Percentiles rank a stretch among this genome's conserved stretches.
phyloP scores from a whole-genome alignment of 2,113 vertebrate species.

The Phyllostomus discolor region DNA sequence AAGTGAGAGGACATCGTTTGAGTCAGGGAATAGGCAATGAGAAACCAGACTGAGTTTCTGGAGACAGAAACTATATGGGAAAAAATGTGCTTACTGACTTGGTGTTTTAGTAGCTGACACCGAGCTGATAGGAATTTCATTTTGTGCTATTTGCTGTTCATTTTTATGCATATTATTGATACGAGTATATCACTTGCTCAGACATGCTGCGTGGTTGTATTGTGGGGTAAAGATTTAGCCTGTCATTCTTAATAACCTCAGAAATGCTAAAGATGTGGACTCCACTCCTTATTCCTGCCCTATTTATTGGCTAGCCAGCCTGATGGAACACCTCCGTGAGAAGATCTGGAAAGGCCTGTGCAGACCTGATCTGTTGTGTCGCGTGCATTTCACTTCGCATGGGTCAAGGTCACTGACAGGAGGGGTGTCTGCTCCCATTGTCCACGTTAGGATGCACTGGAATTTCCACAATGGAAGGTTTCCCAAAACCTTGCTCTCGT shows the following conservation, averaged over 20 bases:
- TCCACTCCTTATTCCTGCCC: background rate
- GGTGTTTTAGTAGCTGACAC: background rate
- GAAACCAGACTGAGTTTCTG: background rate
- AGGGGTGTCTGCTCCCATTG: background rate
- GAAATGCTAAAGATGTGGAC: background rate
- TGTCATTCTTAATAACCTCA: conserved; percentile 12
- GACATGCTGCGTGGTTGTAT: background rate
- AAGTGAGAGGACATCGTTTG: background rate
- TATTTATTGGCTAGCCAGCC: background rate
- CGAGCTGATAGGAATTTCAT: background rate
- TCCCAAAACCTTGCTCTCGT: background rate
- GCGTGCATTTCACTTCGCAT: background rate
- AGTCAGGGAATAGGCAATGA: background rate
- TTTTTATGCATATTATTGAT: background rate
- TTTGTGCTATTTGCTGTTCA: background rate
- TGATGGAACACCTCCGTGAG: background rate
- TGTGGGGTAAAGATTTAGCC: background rate
- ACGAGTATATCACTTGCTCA: accelerated
- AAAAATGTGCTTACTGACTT: background rate
- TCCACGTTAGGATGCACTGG: accelerated
- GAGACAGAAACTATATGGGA: background rate
- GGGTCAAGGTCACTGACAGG: background rate
- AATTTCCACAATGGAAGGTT: background rate
- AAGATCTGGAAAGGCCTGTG: background rate
- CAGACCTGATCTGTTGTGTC: background rate